A percentile compares a stretch with the other conserved stretches of the same genome.
phyloP scores from a whole-genome alignment of 2,797 vertebrate species.

The Amblyopsis hoosieri region DNA sequence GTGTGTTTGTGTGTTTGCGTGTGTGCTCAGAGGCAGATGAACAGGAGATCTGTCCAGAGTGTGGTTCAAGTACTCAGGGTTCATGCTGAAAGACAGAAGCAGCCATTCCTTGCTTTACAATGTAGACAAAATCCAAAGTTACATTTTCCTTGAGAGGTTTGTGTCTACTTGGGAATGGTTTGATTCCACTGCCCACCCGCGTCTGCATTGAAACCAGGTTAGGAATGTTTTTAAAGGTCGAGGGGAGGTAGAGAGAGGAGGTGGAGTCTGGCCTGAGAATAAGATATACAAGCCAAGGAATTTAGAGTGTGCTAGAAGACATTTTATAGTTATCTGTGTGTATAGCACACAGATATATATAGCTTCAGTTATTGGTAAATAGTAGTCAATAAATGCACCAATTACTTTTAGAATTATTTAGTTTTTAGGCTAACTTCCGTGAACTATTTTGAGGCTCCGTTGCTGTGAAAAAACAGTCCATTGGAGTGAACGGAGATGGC shows the following conservation, averaged over 20 bases:
- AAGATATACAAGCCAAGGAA: not conserved
- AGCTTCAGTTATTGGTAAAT: too few relatives aligned
- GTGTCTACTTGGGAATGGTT: not conserved
- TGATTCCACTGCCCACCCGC: not conserved
- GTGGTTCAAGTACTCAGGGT: not conserved
- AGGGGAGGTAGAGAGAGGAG: not conserved
- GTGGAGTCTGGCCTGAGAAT: slow-evolving; percentile 6
- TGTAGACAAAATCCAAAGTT: not conserved
- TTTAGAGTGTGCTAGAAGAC: too few relatives aligned
- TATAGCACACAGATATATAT: too few relatives aligned
- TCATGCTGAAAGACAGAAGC: not conserved
- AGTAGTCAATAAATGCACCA: too few relatives aligned
- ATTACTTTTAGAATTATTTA: too few relatives aligned
- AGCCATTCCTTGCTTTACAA: not conserved
- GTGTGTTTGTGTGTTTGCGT: slow-evolving; percentile 3
- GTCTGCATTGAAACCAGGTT: slow-evolving; percentile 7
- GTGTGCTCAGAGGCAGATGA: slow-evolving; percentile 20
- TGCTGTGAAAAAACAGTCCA: too few relatives aligned
- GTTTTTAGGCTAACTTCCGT: too few relatives aligned
- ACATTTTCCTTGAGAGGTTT: not conserved
- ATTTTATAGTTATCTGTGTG: too few relatives aligned
- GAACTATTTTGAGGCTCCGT: too few relatives aligned
- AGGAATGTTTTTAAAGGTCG: slow-evolving; percentile 11
- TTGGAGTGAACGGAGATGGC: too few relatives aligned
- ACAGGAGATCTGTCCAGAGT: too few relatives aligned